Evolutionary conservation across 2,888 invertebrate species (phyloP).

Genomic region (Mythimna pallens): DNA sequence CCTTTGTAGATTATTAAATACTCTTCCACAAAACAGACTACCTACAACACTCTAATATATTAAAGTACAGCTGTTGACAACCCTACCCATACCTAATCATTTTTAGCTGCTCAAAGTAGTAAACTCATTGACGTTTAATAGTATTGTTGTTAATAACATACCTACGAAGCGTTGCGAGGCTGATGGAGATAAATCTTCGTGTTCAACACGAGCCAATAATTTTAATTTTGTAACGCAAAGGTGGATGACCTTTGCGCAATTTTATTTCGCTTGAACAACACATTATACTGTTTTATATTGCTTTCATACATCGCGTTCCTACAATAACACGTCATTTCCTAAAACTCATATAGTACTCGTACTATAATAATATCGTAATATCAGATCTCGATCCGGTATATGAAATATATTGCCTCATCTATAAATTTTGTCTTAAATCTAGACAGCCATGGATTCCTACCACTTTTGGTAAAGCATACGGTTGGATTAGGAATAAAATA

Average conservation of each 20-base stretch:
- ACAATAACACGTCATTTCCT: constrained; percentile 10
- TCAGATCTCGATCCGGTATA: no score
- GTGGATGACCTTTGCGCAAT: constrained; percentile 47
- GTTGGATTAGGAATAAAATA: no score
- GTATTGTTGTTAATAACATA: constrained; percentile 25
- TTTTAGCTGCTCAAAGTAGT: neutral
- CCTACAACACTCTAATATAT: no score
- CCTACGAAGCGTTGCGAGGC: constrained; percentile 20
- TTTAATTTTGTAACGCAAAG: constrained; percentile 52
- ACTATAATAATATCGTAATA: no score
- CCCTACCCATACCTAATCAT: no score
- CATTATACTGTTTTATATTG: constrained; percentile 32
- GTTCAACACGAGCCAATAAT: constrained; percentile 52
- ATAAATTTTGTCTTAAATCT: no score
- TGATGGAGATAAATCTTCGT: constrained; percentile 49
- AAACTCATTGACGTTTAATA: constrained; percentile 6
- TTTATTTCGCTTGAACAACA: constrained; percentile 44
- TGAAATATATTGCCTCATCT: no score
- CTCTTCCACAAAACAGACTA: no score
- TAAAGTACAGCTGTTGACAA: no score
- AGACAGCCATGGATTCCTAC: no score
- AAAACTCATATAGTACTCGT: neutral
- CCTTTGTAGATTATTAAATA: no score
- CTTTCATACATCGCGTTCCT: constrained; percentile 13
- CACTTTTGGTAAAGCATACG: no score